Evolutionary conservation across 1,140 invertebrate species (phyloP), one percentile per base, ranked within the genome.

Genomic region (Drosophila albomicans): DNA sequence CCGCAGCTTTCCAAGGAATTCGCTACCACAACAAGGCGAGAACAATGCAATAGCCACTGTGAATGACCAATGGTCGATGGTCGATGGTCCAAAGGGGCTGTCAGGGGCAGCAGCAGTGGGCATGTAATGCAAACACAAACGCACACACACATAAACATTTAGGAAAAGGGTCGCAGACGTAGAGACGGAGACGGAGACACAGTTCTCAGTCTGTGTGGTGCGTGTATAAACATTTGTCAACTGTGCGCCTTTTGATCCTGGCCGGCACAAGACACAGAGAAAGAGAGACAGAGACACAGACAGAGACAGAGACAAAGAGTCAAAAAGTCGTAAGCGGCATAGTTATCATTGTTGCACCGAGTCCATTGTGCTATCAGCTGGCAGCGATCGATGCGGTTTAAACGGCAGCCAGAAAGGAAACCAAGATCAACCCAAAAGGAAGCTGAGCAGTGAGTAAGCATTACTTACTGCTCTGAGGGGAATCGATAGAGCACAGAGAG

Each of bases 181-280:
- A 16, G 25, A n/a, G 49, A 52, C 5, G 10, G 5, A 48, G 46
- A 3, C 15, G 15, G 6, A 48, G 16, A 16, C 13, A 6, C 72
- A 63, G 59, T 51, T 58, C 20, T 54, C 28, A 48, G n/a, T 51
- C 30, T 76, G 45, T 32, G 35, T 58, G 45, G 54, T 78, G 59
- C 77, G 74, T 89, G 81, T 84, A 88, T 75, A 89, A 88, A 84
- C 84, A 88, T 88, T 88, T 88, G 84, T 88, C 85, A 88, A 88
- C 84, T 78, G 78, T 70, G 56, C 68, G 76, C 85, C 84, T 81
- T 88, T 88, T 88, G 84, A 88, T 88, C 84, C 84, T 85, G 85
- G 13, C 84, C 84, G 84, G 84, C 84, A 78, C 70, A 57, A 78
- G 58, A 62, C 20, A 58, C 16, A 30, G 43, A 56, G n/a, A 20